Base-by-base conservation (phyloP, 2,797 vertebrate species). In the Sebastes diaconus region DNA sequence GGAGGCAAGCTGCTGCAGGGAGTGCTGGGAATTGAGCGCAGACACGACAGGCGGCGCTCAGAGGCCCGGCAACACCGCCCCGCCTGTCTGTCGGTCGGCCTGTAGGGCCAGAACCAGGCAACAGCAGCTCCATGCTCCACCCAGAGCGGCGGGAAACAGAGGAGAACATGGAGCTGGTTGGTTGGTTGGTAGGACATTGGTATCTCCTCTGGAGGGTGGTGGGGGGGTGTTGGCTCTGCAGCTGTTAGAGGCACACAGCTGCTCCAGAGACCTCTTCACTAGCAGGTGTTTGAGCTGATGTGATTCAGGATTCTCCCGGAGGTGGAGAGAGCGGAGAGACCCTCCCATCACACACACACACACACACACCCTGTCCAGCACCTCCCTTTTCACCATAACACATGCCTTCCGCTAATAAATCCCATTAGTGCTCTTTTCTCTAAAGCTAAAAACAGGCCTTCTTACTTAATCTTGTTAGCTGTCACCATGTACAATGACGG, bases 211-310 rank as follows among this genome's bases (percentile, higher is more conserved):
- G 20, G 54, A 29, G 66, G 39, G 13, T 39, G 46, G 8, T 25
- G 7, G n/a, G 12, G 58, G 14, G 7, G 8, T 9, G 66, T 54
- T 22, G 27, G 64, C 32, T 76, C 68, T 42, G 80, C 87, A 91
- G 83, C 81, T 91, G 90, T 75, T 77, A 22, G 46, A 59, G 39
- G 46, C 36, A 22, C 63, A 66, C 84, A 90, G 61, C 86, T 88
- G 90, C 81, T 92, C 68, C 0, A 30, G 77, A 88, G 85, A 68
- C 67, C 55, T 59, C 59, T 64, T 16, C 13, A 73, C 29, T 29
- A 69, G 80, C 84, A 92, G 88, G 77, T 90, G 83, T 84, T 89
- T 83, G 60, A 85, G 82, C 72, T 79, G 79, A 87, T 90, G 87
- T 73, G 65, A 79, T 85, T 67, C 68, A 73, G 57, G 70, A 60